A percentile compares a stretch with the other conserved stretches of the same genome.
Conservation (phyloP, 2,888 invertebrate genomes). For the Aspidapion aeneum region DNA sequence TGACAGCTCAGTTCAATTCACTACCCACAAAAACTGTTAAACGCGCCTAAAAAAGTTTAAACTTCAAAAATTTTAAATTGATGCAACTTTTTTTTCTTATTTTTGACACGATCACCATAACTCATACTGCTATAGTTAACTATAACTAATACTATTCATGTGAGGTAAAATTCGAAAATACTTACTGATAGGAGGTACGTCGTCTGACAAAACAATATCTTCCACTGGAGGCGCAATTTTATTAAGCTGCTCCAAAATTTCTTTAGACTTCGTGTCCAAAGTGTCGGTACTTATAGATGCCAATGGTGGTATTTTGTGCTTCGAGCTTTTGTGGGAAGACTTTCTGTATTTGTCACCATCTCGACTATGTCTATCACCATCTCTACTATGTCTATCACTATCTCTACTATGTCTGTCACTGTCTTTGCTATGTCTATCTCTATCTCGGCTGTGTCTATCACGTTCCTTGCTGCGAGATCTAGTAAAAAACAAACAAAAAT, state of each 20-base stretch:
- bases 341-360: conserved; percentile 27
- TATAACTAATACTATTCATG: too few species aligned
- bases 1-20: too few species aligned
- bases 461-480: conserved; percentile 24
- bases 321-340: conserved; percentile 45
- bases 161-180: too few species aligned
- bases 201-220: too few species aligned
- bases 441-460: conserved; percentile 29
- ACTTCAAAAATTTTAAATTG: too few species aligned
- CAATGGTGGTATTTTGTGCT: conserved; percentile 39
- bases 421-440: conserved; percentile 34
- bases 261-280: conserved; percentile 47
- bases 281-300: conserved; percentile 41
- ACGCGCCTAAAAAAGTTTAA: too few species aligned
- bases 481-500: too few species aligned
- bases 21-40: too few species aligned
- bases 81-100: too few species aligned
- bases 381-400: conserved; percentile 27
- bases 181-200: conserved; percentile 34
- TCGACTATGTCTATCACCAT: conserved; percentile 37
- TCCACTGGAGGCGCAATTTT: conserved; percentile 51
- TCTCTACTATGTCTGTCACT: conserved; percentile 28
- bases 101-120: too few species aligned
- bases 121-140: too few species aligned
- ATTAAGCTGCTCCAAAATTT: conserved; percentile 47